Evolutionary conservation across 2,797 vertebrate genomes (phyloP), one percentile per base, ranked within the genome.

Genomic region (Ara ararauna): DNA sequence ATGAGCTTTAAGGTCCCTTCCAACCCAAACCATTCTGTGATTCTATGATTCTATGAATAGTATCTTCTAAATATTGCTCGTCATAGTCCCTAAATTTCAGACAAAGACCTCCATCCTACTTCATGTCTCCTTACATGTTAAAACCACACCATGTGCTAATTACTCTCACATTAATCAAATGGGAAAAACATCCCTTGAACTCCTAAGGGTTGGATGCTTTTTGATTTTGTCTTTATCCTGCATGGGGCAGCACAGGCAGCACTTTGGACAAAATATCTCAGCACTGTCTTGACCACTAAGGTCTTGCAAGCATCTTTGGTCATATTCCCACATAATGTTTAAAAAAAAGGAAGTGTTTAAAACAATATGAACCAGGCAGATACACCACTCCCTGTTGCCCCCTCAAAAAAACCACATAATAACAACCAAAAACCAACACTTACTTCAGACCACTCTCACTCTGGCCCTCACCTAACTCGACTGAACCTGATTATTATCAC

Each of bases 181-280:
- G 8, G 5, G n/a, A 64, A 68, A 83, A 34, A 54, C 0, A 40
- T 56, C 20, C 9, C 74, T 72, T 29, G 9, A 11, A 32, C 7
- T 78, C 54, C 8, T 17, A 53, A 50, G 15, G 1, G 0, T 45
- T 77, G 11, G 7, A 30, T 48, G 9, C 1, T 21, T n/a, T 87
- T 29, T 7, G 7, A 3, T 23, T 72, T 40, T 44, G 7, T 0
- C 15, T 51, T 32, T 32, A 5, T 11, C 12, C 6, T 24, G 7
- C 18, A 15, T 27, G 8, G 13, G 21, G 13, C n/a, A 68, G 51
- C 34, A 34, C 0, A 0, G 16, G 12, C 27, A 50, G n/a, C 51
- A 51, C 11, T 47, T 84, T 4, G 5, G 32, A 32, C 13, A 48
- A 74, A 87, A 40, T 18, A 51, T 11, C 24, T 53, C 53, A 53